A percentile compares a stretch with the other conserved stretches of the same genome.
These are phyloP conservation scores for Helostoma temminkii DNA, from an alignment of 2,797 vertebrate species.

Conservation along the genomic window DNA sequence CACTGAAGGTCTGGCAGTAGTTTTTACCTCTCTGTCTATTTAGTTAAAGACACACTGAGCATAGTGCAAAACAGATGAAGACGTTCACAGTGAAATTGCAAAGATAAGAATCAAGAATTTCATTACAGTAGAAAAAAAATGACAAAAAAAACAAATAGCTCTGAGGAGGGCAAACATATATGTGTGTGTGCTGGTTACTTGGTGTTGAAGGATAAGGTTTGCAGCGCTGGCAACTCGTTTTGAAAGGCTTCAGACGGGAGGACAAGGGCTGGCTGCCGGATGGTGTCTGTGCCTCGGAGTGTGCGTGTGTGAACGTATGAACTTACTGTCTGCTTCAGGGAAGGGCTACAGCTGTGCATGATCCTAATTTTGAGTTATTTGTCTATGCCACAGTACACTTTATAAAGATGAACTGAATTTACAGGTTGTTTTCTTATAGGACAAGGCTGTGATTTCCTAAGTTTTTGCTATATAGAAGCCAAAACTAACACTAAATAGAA, in stretches of 20 bases:
- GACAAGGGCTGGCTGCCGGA: constrained; percentile 34
- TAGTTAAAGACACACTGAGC: neutral
- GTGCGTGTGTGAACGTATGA: constrained; percentile 25
- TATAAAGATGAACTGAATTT: neutral
- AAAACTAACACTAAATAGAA: no score
- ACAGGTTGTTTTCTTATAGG: no score
- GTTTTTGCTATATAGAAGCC: no score
- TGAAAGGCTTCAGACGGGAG: constrained; percentile 34
- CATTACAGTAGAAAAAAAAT: constrained; percentile 8
- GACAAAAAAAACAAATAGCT: constrained; percentile 18
- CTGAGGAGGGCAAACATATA: neutral
- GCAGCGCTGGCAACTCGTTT: constrained; percentile 22
- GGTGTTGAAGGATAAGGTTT: constrained; percentile 41
- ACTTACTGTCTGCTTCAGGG: constrained; percentile 22
- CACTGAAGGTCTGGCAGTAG: neutral
- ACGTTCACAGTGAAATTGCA: neutral
- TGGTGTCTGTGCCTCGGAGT: constrained; percentile 24
- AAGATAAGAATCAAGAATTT: neutral
- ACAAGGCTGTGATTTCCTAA: no score
- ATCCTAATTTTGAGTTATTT: neutral
- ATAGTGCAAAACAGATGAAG: constrained; percentile 36
- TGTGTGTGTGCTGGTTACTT: constrained; percentile 4
- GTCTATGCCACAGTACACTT: neutral
- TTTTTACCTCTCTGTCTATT: neutral
- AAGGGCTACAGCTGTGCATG: neutral